Conservation (phyloP, 2,113 vertebrate species). For the Merops nubicus region DNA sequence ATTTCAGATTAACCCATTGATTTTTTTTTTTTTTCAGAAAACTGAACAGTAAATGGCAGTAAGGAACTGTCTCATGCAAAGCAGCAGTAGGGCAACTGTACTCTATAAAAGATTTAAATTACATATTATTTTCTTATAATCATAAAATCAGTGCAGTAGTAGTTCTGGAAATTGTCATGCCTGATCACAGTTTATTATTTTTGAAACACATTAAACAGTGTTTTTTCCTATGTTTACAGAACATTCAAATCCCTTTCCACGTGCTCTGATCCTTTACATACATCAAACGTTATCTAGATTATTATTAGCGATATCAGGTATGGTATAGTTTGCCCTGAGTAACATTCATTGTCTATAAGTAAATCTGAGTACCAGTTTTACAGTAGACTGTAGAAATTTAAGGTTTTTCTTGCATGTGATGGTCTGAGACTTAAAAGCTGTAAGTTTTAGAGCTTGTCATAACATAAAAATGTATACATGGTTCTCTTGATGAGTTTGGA, state of each 20-base stretch:
- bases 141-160: neutral
- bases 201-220: neutral
- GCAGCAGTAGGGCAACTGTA: neutral
- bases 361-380: neutral
- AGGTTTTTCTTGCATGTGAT: neutral
- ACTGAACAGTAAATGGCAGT: neutral
- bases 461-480: neutral
- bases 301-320: neutral
- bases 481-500: neutral
- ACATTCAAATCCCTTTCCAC: neutral
- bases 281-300: neutral
- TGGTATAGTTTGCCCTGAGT: neutral
- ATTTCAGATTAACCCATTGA: neutral
- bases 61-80: neutral
- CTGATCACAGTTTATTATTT: neutral
- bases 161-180: neutral
- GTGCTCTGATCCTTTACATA: neutral
- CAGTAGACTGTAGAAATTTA: neutral
- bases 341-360: neutral
- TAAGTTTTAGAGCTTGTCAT: neutral
- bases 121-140: neutral
- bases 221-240: neutral
- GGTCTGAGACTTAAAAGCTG: neutral
- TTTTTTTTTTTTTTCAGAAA: neutral
- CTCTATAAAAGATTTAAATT: neutral